A percentile compares a stretch with the other conserved stretches of the same genome.
These are phyloP conservation scores for Polyergus mexicanus DNA, from an alignment of 1,140 invertebrate genomes.

Conservation along the genomic window DNA sequence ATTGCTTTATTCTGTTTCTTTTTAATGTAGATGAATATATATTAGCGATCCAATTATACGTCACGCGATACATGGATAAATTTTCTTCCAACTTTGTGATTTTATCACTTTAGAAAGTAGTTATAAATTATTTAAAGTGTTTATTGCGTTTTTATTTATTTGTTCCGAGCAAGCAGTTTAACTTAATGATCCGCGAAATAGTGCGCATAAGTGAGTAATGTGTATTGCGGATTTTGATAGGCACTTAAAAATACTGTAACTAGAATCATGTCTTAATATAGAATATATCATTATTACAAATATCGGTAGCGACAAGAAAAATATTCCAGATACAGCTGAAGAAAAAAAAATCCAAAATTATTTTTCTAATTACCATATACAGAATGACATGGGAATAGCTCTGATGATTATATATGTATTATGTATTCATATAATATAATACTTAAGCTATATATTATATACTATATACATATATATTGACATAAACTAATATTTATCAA, in stretches of 20 bases:
- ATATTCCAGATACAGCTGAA: background rate
- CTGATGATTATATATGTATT: conserved; percentile 1
- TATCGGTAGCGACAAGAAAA: background rate
- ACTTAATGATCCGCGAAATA: background rate
- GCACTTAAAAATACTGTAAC: conserved; percentile 2
- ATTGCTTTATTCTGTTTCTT: background rate
- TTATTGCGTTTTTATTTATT: conserved; percentile 50
- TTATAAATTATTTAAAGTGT: conserved; percentile 44
- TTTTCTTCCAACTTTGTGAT: conserved; percentile 1
- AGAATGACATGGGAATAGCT: conserved; percentile 19
- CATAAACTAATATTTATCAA: background rate
- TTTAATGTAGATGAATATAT: conserved; percentile 17
- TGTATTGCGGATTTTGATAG: background rate
- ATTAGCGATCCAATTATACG: background rate
- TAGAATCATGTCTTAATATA: background rate
- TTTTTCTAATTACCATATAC: conserved; percentile 43
- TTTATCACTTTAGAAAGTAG: conserved; percentile 14
- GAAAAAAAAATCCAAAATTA: conserved; percentile 30
- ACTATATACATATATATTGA: background rate
- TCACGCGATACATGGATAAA: background rate
- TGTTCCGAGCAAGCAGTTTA: conserved; percentile 20
- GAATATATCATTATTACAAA: conserved; percentile 25
- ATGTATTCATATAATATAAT: no score
- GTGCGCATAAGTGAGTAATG: background rate
- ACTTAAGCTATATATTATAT: no score